Evolutionary conservation across 2,797 vertebrate genomes (phyloP), one percentile per base, ranked within the genome.

Genomic region (Peromyscus eremicus): DNA sequence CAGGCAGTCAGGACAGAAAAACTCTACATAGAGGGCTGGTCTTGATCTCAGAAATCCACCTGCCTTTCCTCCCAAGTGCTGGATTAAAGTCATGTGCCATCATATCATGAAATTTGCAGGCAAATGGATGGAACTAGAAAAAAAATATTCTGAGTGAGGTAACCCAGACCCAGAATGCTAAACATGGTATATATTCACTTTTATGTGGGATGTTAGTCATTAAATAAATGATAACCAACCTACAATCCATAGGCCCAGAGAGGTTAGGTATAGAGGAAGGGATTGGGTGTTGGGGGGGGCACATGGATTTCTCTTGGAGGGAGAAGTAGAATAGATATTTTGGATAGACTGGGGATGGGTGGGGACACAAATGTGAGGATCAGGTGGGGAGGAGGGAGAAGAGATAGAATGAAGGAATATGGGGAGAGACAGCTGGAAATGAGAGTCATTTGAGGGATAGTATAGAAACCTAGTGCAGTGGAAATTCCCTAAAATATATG

Each of bases 241-340:
- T 43, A 21, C 5, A 64, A 46, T 19, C 27, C 2, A 40, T 19
- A 32, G 27, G 62, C 1, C 8, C 16, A 29, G 25, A 76, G 27
- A 29, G 25, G 6, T 2, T 46, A 43, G 9, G 27, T 19, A 43
- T 32, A 64, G 17, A 64, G 27, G 27, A 84, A 46, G 57, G 14
- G 57, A 32, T 3, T 14, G 43, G 17, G 4, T 3, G 4, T 8
- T 46, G 8, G 32, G 2, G 1, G 16, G 8, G 5, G 6, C 27
- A 64, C 9, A 83, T 64, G 40, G 40, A 17, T 32, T 64, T 64
- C 16, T 37, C 37, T 83, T 17, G 37, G 37, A 43, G 14, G 27
- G 4, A 5, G 4, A 64, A 64, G 43, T 64, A 32, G 37, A 83
- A 64, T 17, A 64, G 37, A 83, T 83, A 32, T 83, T 83, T 32